phyloP scores from a whole-genome alignment of 2,113 vertebrate species.

The Pleuronectes platessa region DNA sequence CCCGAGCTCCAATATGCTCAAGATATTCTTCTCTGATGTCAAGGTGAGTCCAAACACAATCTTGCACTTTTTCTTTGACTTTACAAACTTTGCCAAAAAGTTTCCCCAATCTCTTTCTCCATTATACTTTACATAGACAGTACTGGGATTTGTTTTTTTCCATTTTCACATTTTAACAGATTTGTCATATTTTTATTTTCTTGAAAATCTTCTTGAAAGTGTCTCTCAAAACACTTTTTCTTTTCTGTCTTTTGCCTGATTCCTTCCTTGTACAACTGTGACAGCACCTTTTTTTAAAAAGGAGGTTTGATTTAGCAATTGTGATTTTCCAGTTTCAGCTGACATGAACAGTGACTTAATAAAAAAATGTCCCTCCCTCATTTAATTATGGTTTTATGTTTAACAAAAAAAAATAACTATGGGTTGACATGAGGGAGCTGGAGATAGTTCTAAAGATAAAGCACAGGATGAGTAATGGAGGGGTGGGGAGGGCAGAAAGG shows the following conservation, averaged over 20 bases:
- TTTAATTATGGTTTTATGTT: slow-evolving; percentile 66
- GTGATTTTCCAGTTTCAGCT: slow-evolving; percentile 35
- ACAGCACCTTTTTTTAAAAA: slow-evolving; percentile 17
- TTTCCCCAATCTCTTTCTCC: background rate
- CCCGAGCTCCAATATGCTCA: slow-evolving; percentile 99
- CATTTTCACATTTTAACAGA: no score
- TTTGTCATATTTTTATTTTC: no score
- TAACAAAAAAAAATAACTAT: slow-evolving; percentile 29
- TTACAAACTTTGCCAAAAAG: background rate
- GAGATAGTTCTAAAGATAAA: slow-evolving; percentile 68
- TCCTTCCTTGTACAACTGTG: background rate
- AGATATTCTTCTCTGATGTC: slow-evolving; percentile 99
- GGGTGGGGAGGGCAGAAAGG: slow-evolving; percentile 60
- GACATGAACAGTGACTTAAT: slow-evolving; percentile 36
- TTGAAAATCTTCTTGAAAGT: no score
- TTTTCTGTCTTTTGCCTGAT: background rate
- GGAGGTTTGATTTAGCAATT: slow-evolving; percentile 44
- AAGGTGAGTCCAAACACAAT: slow-evolving; percentile 87
- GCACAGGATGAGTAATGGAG: slow-evolving; percentile 64
- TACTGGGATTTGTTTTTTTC: no score
- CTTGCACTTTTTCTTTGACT: background rate
- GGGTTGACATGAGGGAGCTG: slow-evolving; percentile 57
- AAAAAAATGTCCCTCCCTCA: slow-evolving; percentile 24
- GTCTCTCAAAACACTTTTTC: background rate
- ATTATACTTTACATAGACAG: no score